phyloP scores from a whole-genome alignment of 2,113 vertebrate genomes.

The Naja naja region DNA sequence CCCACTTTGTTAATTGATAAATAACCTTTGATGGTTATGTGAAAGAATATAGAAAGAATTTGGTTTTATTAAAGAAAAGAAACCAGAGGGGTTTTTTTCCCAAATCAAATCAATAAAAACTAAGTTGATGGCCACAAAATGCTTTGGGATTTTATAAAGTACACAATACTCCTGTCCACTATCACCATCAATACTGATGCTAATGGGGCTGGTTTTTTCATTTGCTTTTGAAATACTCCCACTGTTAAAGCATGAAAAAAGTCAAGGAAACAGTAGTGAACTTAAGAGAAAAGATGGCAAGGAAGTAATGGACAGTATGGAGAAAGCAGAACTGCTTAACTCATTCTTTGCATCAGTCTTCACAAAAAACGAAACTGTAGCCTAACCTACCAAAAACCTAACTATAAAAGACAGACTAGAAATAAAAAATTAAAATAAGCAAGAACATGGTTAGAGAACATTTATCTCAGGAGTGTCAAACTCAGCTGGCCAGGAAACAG shows the following conservation, averaged over 20 bases:
- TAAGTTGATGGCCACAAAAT: constrained; percentile 68
- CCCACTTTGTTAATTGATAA: constrained; percentile 62
- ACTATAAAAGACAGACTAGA: too few species aligned
- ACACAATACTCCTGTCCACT: constrained; percentile 30
- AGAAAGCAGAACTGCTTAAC: too few species aligned
- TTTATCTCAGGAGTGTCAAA: too few species aligned
- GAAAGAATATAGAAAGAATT: constrained; percentile 72
- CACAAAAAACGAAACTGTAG: too few species aligned
- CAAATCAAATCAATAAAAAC: constrained; percentile 76
- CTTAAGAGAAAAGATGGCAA: too few species aligned
- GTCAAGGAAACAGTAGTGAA: too few species aligned
- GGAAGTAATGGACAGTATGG: too few species aligned
- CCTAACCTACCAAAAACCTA: too few species aligned
- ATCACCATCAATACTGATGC: constrained; percentile 50
- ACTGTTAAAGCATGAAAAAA: constrained; percentile 44
- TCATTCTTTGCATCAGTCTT: too few species aligned
- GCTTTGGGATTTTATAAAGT: constrained; percentile 61
- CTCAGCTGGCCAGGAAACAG: too few species aligned
- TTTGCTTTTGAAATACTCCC: constrained; percentile 59
- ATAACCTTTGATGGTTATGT: constrained; percentile 59
- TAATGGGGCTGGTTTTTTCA: constrained; percentile 39
- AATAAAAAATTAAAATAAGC: too few species aligned
- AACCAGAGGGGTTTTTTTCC: constrained; percentile 71
- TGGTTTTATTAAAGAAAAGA: constrained; percentile 74
- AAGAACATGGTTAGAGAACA: too few species aligned